Conservation (phyloP, 2,888 invertebrate genomes). For the Smittia aterrima region DNA sequence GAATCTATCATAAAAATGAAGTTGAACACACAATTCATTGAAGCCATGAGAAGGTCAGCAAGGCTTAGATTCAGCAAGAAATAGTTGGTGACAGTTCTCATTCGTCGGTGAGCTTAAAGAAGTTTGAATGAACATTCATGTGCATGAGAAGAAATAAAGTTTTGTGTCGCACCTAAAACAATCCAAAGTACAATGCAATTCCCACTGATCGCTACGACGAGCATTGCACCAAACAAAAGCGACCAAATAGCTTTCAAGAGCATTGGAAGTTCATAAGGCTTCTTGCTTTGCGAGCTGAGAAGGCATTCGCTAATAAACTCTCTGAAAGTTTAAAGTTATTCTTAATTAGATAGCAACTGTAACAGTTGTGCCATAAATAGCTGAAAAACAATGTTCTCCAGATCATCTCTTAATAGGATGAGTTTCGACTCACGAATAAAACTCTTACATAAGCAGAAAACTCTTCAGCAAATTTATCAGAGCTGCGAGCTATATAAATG, state of each 20-base stretch:
- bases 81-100: constrained; percentile 90
- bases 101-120: constrained; percentile 70
- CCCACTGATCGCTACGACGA: constrained; percentile 77
- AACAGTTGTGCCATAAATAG: no score
- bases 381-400: no score
- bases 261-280: constrained; percentile 63
- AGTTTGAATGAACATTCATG: no score
- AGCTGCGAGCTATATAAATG: no score
- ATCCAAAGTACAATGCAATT: constrained; percentile 94
- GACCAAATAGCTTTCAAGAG: constrained; percentile 73
- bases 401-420: no score
- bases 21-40: constrained; percentile 86
- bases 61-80: constrained; percentile 86
- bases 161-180: constrained; percentile 66
- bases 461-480: no score
- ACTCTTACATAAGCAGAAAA: no score
- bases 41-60: constrained; percentile 83
- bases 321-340: constrained; percentile 48
- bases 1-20: constrained; percentile 82
- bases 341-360: constrained; percentile 43
- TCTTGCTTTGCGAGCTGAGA: constrained; percentile 57
- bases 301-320: constrained; percentile 61
- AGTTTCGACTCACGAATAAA: no score
- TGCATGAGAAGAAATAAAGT: constrained; percentile 24
- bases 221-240: constrained; percentile 71